These are phyloP conservation scores for Meiosimyza platycephala DNA, from an alignment of 2,888 invertebrate species.

Conservation along the genomic window DNA sequence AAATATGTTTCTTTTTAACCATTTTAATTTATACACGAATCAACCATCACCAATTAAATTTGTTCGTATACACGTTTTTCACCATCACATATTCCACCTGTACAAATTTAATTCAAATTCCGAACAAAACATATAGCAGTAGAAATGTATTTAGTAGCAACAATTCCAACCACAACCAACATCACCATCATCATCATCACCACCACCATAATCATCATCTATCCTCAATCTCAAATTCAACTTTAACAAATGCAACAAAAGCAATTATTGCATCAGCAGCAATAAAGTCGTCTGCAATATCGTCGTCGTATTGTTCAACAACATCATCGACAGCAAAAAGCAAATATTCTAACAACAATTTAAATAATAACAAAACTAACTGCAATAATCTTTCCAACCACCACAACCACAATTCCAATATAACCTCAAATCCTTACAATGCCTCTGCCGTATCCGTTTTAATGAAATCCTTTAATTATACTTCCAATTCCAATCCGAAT, in stretches of 20 bases:
- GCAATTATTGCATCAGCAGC: constrained; percentile 23
- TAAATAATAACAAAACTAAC: constrained; percentile 43
- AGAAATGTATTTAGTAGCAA: constrained; percentile 63
- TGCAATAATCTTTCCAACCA: constrained; percentile 28
- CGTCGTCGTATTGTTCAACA: constrained; percentile 6
- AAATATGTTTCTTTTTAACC: constrained; percentile 32
- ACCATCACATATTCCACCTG: constrained; percentile 39
- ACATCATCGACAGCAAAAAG: constrained; percentile 43
- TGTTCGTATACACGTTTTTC: constrained; percentile 44
- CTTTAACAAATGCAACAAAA: constrained; percentile 11
- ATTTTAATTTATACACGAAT: constrained; percentile 36
- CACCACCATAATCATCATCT: constrained; percentile 41
- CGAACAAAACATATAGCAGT: constrained; percentile 47
- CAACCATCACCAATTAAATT: constrained; percentile 51
- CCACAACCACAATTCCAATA: constrained; percentile 39
- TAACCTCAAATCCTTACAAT: constrained; percentile 26
- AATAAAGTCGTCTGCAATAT: constrained; percentile 23
- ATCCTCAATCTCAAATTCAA: constrained; percentile 32
- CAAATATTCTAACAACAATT: constrained; percentile 44
- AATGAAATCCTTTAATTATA: constrained; percentile 51
- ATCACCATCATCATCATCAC: constrained; percentile 40
- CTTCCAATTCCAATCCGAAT: constrained; percentile 62
- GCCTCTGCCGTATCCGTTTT: constrained; percentile 29
- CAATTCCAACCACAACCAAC: constrained; percentile 49
- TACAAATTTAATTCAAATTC: constrained; percentile 30